Evolutionary conservation across 2,113 vertebrate genomes (phyloP).

Genomic region (Pelvicachromis taeniatus): DNA sequence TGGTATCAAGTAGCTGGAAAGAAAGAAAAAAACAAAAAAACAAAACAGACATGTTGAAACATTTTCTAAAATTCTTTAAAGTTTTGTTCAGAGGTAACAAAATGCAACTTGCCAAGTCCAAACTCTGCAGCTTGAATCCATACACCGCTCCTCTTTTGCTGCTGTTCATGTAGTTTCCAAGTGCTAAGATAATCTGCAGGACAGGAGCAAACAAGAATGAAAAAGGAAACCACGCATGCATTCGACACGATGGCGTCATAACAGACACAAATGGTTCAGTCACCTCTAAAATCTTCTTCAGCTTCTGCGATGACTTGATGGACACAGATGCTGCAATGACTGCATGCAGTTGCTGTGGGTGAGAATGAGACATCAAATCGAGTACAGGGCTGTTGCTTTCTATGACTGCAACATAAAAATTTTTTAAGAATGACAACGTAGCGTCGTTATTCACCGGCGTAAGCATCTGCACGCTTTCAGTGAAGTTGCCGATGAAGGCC

Average conservation of each 20-base stretch:
- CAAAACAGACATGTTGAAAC: not conserved
- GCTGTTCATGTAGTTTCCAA: constrained; percentile 99
- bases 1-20: constrained; percentile 89
- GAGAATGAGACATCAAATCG: not conserved
- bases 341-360: constrained; percentile 86
- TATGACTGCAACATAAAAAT: not conserved
- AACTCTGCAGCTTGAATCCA: constrained; percentile 97
- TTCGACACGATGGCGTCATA: not conserved
- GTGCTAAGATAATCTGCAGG: constrained; percentile 90
- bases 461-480: constrained; percentile 87
- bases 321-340: constrained; percentile 94
- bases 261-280: not conserved
- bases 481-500: constrained; percentile 92
- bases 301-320: constrained; percentile 93
- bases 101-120: constrained; percentile 83
- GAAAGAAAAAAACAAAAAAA: not conserved
- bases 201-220: not conserved
- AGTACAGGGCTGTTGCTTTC: not conserved
- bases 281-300: constrained; percentile 95
- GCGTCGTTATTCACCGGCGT: constrained; percentile 76
- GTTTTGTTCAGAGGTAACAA: not conserved
- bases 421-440: not conserved
- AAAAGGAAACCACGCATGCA: not conserved
- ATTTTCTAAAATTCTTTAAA: not conserved
- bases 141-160: constrained; percentile 97